Conservation (phyloP, 2,888 invertebrate genomes). For the Koerneria pararmatus region DNA sequence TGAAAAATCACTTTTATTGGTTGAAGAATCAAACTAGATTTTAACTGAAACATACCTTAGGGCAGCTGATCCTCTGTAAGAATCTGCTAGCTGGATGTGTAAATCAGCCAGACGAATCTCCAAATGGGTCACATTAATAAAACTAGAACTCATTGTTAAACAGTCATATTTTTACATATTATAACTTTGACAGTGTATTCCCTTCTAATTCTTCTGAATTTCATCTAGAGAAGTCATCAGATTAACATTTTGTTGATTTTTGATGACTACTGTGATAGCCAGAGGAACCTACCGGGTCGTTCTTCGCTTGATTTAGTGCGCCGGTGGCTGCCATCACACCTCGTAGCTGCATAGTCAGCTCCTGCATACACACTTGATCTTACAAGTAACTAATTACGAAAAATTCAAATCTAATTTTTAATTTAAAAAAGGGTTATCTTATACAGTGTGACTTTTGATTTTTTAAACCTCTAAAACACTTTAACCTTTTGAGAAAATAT, state of each 20-base stretch:
- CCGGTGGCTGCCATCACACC: slow-evolving; percentile 91
- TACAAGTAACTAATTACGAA: too few species aligned
- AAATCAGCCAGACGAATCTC: slow-evolving; percentile 62
- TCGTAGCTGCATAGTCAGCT: slow-evolving; percentile 83
- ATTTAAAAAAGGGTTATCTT: too few species aligned
- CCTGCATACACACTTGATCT: too few species aligned
- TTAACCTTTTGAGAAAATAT: too few species aligned
- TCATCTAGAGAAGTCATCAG: too few species aligned
- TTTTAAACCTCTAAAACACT: too few species aligned
- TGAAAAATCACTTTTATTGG: not conserved
- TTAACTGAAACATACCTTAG: slow-evolving; percentile 70
- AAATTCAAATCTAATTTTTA: too few species aligned
- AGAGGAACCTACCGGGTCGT: slow-evolving; percentile 75
- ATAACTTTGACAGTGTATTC: not conserved
- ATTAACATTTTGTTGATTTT: too few species aligned
- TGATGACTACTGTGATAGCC: not conserved
- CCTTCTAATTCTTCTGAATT: too few species aligned
- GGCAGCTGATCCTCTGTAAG: slow-evolving; percentile 78
- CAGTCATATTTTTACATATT: not conserved
- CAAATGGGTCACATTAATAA: too few species aligned
- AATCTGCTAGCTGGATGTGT: slow-evolving; percentile 64
- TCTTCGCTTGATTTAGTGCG: slow-evolving; percentile 81
- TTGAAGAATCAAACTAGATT: slow-evolving; percentile 69
- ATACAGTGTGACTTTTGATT: too few species aligned
- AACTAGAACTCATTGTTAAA: not conserved